Evolutionary conservation across 2,888 invertebrate species (phyloP), one percentile per base, ranked within the genome.

Genomic region (Dexiosoma caninum): DNA sequence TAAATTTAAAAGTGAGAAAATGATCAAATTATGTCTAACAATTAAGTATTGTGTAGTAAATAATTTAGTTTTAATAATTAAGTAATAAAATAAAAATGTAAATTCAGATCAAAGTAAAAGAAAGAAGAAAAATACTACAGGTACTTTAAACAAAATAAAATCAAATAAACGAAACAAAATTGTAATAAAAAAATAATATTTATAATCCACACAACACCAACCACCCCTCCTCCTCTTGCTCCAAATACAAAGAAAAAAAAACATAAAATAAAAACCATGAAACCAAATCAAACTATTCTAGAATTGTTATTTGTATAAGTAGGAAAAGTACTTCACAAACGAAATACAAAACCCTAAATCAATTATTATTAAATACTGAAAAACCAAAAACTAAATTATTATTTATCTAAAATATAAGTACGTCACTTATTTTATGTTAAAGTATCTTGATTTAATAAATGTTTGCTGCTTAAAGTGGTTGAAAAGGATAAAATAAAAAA

Each of bases 391-490:
- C 37, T 12, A 62, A 49, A 60, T 46, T 30, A 59, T 76, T 71
- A 66, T 64, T 62, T 70, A 46, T 27, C 49, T 42, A 40, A 79
- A 71, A 75, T 57, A 35, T 51, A 62, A 44, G 42, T 23, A 59
- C 77, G 55, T 55, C 51, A 67, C 67, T 57, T 55, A 57, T 57
- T 76, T 57, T 66, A 46, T 55, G 16, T 64, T 64, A 49, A n/a
- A 32, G 42, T 5, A 42, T 57, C 55, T 64, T 70, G 62, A 57
- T 77, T 64, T 55, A 59, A 62, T 40, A 55, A 64, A 64, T 70
- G 70, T 59, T 72, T 62, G 75, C 72, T 81, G 77, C 77, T 81
- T 67, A 30, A 77, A 77, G 77, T 69, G 72, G 77, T 81, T 77
- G 55, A 27, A 42, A 70, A 74, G 7, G 27, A 71, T 59, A 55